Base-by-base conservation (phyloP, 2,113 vertebrate species). In the Neoarius graeffei region DNA sequence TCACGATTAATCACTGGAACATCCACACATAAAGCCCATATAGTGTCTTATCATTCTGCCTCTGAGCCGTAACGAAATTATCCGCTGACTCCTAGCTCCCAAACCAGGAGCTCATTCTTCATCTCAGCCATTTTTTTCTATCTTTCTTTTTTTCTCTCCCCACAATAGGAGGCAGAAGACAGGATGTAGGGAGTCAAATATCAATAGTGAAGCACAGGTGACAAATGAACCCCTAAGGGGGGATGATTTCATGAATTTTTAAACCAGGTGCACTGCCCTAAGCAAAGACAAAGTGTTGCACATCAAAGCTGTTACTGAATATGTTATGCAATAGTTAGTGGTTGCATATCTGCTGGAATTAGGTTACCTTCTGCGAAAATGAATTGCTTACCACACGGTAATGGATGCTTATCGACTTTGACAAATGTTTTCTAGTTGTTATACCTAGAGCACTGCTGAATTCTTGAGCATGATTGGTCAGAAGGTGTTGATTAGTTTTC, bases 241-340 rank as follows among this genome's bases (percentile, higher is more conserved):
- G 50, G 84, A 89, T 91, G 87, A 89, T 90, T 90, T 89, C 88
- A 90, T 89, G 89, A 90, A 90, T 90, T 90, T 89, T 66, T 87
- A 90, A 88, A 90, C 86, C 88, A 90, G 91, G 91, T 90, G 88
- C 85, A 59, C 83, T 79, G 81, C 84, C 88, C 50, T 42, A 79
- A 89, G 87, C 84, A 59, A 83, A 90, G 62, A 87, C 86, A 64
- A 81, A 56, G 86, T 84, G 76, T 84, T 62, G 23, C 62, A 88
- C 69, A 85, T 91, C 91, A 89, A 89, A 90, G 88, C 80, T 81
- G 86, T 82, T 84, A 77, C 87, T 90, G 56, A 83, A 77, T 88
- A 66, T 27, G 54, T 84, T 71, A 67, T 76, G 84, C 30, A 56
- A 35, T 30, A 86, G 73, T 81, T 79, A 74, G 42, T 74, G 74